Evolutionary conservation across 2,113 vertebrate species (phyloP).

Genomic region (Hippoglossus stenolepis): DNA sequence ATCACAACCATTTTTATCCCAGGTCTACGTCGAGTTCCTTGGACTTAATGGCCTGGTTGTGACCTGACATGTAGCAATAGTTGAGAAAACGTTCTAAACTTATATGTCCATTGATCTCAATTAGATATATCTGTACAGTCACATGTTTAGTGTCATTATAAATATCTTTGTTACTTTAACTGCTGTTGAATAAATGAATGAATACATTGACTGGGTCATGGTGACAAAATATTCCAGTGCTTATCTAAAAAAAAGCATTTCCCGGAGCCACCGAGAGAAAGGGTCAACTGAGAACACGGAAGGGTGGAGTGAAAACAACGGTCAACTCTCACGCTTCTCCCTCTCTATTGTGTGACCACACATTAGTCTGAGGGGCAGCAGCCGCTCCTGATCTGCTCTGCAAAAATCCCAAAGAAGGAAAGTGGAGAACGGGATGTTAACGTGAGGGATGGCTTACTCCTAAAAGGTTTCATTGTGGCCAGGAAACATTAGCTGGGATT

Average conservation of each 20-base stretch:
- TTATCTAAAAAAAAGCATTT: background rate
- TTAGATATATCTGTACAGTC: background rate
- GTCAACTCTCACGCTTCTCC: slow-evolving; percentile 40
- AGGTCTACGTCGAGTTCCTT: background rate
- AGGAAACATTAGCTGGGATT: slow-evolving; percentile 50
- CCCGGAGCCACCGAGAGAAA: slow-evolving; percentile 7
- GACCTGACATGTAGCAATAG: background rate
- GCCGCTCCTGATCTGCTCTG: slow-evolving; percentile 31
- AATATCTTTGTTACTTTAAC: background rate
- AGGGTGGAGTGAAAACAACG: slow-evolving; percentile 20
- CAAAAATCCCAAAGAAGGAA: slow-evolving; percentile 15
- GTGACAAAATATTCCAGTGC: background rate
- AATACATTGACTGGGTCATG: background rate
- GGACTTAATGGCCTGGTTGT: background rate
- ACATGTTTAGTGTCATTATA: background rate
- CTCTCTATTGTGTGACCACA: slow-evolving; percentile 19
- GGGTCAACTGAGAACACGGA: slow-evolving; percentile 31
- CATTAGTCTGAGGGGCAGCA: slow-evolving; percentile 20
- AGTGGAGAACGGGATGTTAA: slow-evolving; percentile 17
- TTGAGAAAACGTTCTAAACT: background rate
- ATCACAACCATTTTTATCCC: background rate
- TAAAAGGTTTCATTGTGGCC: slow-evolving; percentile 33
- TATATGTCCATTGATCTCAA: background rate
- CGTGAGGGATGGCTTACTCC: slow-evolving; percentile 26
- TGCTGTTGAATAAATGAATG: background rate